Conservation (phyloP, 2,888 invertebrate genomes). For the Ectropis crepuscularia region DNA sequence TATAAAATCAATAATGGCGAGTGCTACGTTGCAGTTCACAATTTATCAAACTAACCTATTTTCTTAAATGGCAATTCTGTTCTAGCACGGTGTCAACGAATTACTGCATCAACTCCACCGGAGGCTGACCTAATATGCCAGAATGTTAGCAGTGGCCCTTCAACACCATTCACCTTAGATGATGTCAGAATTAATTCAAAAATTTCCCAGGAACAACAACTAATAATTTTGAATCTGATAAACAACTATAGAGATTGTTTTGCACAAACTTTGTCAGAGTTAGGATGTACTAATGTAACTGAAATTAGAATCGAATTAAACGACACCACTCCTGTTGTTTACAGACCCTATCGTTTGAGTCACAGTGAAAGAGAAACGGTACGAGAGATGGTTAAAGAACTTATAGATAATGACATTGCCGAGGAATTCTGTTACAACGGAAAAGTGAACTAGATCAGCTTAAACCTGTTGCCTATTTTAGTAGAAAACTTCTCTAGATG, state of each 20-base stretch:
- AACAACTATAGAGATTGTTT: not conserved
- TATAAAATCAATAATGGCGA: too few species aligned
- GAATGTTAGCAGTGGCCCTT: too few species aligned
- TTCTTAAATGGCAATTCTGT: too few species aligned
- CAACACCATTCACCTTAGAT: too few species aligned
- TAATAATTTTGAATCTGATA: not conserved
- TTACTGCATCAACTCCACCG: too few species aligned
- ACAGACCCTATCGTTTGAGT: not conserved
- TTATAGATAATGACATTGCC: not conserved
- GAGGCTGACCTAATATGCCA: too few species aligned
- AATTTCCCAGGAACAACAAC: not conserved
- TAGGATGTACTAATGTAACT: not conserved
- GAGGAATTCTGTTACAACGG: not conserved
- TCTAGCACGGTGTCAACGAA: too few species aligned
- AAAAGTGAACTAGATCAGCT: not conserved
- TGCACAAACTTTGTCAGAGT: not conserved
- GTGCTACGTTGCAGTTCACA: too few species aligned
- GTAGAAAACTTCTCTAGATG: not conserved
- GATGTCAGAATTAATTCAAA: not conserved
- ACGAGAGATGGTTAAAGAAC: not conserved
- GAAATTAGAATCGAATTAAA: not conserved
- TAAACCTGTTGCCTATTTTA: constrained; percentile 1
- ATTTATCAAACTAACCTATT: too few species aligned
- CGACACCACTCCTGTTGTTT: not conserved
- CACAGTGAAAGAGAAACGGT: not conserved